A percentile compares a stretch with the other conserved stretches of the same genome.
Evolutionary conservation across 2,113 vertebrate species (phyloP).

Genomic region (Arizona elegans): DNA sequence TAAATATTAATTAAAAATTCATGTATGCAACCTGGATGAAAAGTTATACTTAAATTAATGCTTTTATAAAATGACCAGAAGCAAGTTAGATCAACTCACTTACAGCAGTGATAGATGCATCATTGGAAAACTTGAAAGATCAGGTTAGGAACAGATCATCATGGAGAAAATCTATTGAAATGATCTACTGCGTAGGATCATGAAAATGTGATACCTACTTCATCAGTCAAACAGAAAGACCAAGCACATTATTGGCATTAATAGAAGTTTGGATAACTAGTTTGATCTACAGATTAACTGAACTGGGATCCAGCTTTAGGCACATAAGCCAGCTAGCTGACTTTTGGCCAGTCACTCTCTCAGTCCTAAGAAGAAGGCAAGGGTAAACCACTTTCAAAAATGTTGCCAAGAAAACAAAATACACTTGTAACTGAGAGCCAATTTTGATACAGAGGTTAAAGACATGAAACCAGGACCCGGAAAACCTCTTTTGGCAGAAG

Average conservation of each 20-base stretch:
- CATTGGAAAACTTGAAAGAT: background rate
- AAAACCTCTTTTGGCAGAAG: background rate
- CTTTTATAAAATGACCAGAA: slow-evolving; percentile 20
- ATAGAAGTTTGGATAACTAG: background rate
- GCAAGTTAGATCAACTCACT: background rate
- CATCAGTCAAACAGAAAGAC: background rate
- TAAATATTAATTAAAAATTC: slow-evolving; percentile 65
- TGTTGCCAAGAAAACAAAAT: background rate
- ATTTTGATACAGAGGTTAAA: background rate
- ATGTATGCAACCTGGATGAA: slow-evolving; percentile 60
- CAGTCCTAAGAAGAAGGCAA: background rate
- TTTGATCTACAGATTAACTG: background rate
- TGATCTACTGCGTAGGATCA: background rate
- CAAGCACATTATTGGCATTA: background rate
- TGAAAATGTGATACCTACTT: background rate
- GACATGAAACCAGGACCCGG: background rate
- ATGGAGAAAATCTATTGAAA: background rate
- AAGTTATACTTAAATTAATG: slow-evolving; percentile 40
- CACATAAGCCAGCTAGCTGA: background rate
- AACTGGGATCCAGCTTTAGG: background rate
- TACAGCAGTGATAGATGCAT: background rate
- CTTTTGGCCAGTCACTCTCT: background rate
- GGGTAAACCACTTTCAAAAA: background rate
- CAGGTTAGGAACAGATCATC: background rate
- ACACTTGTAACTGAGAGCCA: background rate